These are phyloP conservation scores for Drosophila jambulina DNA, from an alignment of 1,140 invertebrate genomes.

Conservation along the genomic window DNA sequence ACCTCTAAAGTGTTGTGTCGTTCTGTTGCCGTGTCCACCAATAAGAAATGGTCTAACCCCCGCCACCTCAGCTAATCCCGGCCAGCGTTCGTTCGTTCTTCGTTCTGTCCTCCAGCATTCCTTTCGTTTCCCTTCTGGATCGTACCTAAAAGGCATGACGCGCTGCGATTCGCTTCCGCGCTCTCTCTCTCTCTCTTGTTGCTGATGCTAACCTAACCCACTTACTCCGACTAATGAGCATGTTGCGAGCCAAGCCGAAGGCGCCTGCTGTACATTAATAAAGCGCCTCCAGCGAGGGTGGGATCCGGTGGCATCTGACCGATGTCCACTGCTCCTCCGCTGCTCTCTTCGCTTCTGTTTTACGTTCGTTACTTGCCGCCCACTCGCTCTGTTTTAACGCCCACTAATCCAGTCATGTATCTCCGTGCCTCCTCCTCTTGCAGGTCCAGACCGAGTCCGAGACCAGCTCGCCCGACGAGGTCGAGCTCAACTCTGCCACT, in stretches of 20 bases:
- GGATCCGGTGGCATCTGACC: conserved; percentile 21
- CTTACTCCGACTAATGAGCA: conserved; percentile 72
- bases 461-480: conserved; percentile 88
- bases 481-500: conserved; percentile 92
- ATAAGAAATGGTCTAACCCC: conserved; percentile 35
- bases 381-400: conserved; percentile 13
- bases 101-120: conserved; percentile 50
- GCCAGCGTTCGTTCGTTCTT: conserved; percentile 26
- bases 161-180: conserved; percentile 17
- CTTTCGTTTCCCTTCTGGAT: conserved; percentile 81
- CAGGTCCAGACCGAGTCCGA: conserved; percentile 90
- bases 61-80: conserved; percentile 49
- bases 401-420: conserved; percentile 13
- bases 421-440: conserved; percentile 44
- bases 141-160: conserved; percentile 83
- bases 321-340: conserved; percentile 16
- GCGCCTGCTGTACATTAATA: conserved; percentile 35
- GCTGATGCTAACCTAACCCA: conserved; percentile 70
- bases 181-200: conserved; percentile 8
- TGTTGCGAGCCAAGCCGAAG: conserved; percentile 27
- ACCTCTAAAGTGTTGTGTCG: conserved; percentile 53
- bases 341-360: conserved; percentile 44
- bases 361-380: conserved; percentile 35
- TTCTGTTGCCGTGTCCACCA: conserved; percentile 28
- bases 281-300: conserved; percentile 4